Conservation (phyloP, 2,888 invertebrate species). For the Tortricodes alternella region DNA sequence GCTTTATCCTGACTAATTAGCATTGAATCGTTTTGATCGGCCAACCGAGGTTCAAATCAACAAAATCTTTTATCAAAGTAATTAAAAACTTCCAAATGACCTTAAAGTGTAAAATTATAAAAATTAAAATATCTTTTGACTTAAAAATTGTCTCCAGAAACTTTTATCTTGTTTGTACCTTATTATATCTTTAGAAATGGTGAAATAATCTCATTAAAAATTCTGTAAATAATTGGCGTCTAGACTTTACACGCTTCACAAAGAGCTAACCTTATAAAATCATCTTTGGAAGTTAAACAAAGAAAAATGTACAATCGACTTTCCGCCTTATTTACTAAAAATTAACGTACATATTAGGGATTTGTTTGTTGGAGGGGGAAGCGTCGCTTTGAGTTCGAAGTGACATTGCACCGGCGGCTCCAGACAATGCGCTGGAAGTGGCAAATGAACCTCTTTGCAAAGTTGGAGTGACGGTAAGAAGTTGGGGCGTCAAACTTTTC, state of each 20-base stretch:
- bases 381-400: slow-evolving; percentile 57
- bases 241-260: slow-evolving; percentile 50
- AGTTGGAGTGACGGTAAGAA: slow-evolving; percentile 52
- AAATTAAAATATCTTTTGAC: slow-evolving; percentile 25
- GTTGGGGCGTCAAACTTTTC: slow-evolving; percentile 18
- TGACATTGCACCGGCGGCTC: slow-evolving; percentile 63
- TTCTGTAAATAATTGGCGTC: slow-evolving; percentile 67
- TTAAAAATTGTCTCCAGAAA: slow-evolving; percentile 26
- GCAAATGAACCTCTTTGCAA: slow-evolving; percentile 69
- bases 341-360: neutral
- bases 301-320: slow-evolving; percentile 37
- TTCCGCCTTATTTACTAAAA: neutral
- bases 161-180: slow-evolving; percentile 37
- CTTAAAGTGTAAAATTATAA: slow-evolving; percentile 20
- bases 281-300: slow-evolving; percentile 61
- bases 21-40: slow-evolving; percentile 66
- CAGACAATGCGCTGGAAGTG: slow-evolving; percentile 65
- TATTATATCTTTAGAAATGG: slow-evolving; percentile 37
- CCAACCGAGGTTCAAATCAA: slow-evolving; percentile 40
- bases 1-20: slow-evolving; percentile 75
- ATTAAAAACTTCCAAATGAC: slow-evolving; percentile 15
- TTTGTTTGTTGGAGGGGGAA: neutral
- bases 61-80: slow-evolving; percentile 26
- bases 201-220: slow-evolving; percentile 63
- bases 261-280: slow-evolving; percentile 51